Evolutionary conservation across 2,113 vertebrate species (phyloP), one percentile per base, ranked within the genome.

Genomic region (Brienomyrus brachyistius): DNA sequence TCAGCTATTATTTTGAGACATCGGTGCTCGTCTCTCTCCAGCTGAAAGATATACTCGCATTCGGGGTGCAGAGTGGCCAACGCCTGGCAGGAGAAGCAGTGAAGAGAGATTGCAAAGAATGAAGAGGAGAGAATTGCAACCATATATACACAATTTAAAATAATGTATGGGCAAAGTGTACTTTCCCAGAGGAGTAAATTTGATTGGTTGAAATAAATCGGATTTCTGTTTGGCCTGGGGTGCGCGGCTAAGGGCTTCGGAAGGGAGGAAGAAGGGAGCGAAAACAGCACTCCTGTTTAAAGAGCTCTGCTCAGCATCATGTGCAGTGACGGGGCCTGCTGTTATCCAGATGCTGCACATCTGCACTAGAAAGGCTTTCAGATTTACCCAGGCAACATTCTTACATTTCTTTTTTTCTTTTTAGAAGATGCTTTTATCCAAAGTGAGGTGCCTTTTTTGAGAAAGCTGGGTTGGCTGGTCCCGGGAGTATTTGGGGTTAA

Each of bases 1-100:
- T 93, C 93, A 27, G 90, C 89, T 19, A 95, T 94, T 89, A 92
- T 90, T 90, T 90, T 93, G 27, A 94, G 93, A 92, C 96, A 96
- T 59, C 19, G 91, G 23, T 17, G 94, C 90, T 95, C 94, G 23
- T 96, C 96, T 90, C 87, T 93, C 91, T 94, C 93, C 92, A 96
- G 90, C 93, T 95, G 95, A 89, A 95, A 95, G 77, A 96, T 93
- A 89, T 93, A 95, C 89, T 96, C 95, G n/a, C 96, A 96, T 90
- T 96, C 96, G 2, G 95, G 95, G 91, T 96, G 96, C 88, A 96
- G 91, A 90, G 92, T 93, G 0, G 94, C 94, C 90, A 92, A 92
- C 23, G 87, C 94, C 96, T 96, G 89, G 45, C 47, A 45, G 47
- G 19, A 66, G 19, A 48, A 70, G 17, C 23, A 47, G 15, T 19